Evolutionary conservation across 2,797 vertebrate species (phyloP).

Genomic region (Anguilla marmorata): DNA sequence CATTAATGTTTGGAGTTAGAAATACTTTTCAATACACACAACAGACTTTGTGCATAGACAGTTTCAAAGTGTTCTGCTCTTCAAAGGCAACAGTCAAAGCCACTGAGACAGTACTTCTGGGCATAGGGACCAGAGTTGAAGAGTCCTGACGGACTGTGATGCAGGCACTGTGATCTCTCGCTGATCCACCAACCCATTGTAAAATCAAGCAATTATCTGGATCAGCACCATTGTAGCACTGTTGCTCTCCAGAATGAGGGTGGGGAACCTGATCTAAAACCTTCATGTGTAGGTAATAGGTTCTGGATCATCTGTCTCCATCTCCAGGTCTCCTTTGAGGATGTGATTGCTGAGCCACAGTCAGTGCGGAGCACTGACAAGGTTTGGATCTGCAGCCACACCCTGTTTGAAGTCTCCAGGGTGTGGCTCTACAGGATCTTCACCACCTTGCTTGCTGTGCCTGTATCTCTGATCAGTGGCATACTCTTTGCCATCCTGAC

Average conservation of each 20-base stretch:
- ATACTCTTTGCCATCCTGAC: constrained; percentile 71
- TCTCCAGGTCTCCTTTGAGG: constrained; percentile 74
- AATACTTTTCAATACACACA: background rate
- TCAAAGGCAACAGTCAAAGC: background rate
- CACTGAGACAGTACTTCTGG: background rate
- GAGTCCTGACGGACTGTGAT: background rate
- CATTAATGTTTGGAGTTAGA: background rate
- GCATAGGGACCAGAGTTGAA: background rate
- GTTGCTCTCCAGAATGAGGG: background rate
- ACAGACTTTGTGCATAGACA: background rate
- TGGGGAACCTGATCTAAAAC: background rate
- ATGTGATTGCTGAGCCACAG: constrained; percentile 77
- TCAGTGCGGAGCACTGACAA: constrained; percentile 73
- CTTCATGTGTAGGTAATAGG: background rate
- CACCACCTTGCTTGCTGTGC: constrained; percentile 68
- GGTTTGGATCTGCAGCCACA: constrained; percentile 78
- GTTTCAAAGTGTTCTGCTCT: background rate
- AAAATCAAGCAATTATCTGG: background rate
- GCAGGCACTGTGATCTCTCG: background rate
- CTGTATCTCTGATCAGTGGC: constrained; percentile 68
- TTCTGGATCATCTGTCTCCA: constrained; percentile 20
- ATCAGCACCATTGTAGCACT: background rate
- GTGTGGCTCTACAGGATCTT: constrained; percentile 75
- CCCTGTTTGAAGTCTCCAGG: constrained; percentile 72
- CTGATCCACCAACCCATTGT: background rate